Evolutionary conservation across 2,113 vertebrate genomes (phyloP).

Genomic region (Thamnophis sirtalis): DNA sequence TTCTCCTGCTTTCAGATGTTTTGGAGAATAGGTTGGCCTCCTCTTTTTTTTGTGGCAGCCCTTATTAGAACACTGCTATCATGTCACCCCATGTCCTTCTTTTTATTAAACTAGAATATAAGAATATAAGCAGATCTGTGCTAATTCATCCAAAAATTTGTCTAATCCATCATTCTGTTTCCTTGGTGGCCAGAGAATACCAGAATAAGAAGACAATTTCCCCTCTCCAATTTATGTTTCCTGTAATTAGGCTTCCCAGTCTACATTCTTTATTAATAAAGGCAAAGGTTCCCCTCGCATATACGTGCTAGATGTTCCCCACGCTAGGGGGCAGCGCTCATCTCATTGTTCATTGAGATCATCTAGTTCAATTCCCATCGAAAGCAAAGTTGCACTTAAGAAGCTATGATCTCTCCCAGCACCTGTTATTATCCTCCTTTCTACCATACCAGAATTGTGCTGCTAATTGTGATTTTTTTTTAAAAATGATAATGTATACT

Average conservation of each 20-base stretch:
- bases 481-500: background rate
- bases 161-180: background rate
- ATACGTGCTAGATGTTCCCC: too few species aligned
- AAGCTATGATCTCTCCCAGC: background rate
- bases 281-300: too few species aligned
- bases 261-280: background rate
- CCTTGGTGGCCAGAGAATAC: background rate
- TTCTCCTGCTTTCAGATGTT: background rate
- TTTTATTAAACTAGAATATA: background rate
- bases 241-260: background rate
- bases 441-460: background rate
- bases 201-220: background rate
- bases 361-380: background rate
- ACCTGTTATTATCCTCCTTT: background rate
- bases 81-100: background rate
- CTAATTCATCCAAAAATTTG: background rate
- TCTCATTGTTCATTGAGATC: background rate
- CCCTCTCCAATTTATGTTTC: background rate
- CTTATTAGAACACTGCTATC: background rate
- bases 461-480: background rate
- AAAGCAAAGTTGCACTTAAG: background rate
- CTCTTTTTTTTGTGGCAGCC: background rate
- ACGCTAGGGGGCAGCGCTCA: too few species aligned
- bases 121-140: background rate
- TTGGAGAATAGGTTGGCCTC: background rate